A percentile compares a stretch with the other conserved stretches of the same genome.
Evolutionary conservation across 2,888 invertebrate genomes (phyloP).

Genomic region (Agapostemon virescens): DNA sequence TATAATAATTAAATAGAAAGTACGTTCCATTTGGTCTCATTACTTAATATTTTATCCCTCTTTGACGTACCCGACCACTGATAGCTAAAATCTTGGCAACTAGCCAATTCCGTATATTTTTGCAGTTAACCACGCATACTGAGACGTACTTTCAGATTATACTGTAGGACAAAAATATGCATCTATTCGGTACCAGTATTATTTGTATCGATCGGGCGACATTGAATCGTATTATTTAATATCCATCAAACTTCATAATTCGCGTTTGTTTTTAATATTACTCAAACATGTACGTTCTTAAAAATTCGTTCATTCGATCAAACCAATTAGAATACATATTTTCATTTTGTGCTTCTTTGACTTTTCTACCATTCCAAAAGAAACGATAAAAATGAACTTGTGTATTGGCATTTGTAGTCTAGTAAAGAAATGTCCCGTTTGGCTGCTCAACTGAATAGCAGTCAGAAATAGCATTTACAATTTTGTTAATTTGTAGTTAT

Average conservation of each 20-base stretch:
- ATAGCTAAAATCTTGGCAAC: slow-evolving; percentile 50
- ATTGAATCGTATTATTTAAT: neutral
- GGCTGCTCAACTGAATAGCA: too few relatives aligned
- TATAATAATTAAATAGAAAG: slow-evolving; percentile 40
- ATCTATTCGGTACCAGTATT: neutral
- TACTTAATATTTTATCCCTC: slow-evolving; percentile 60
- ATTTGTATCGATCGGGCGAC: neutral
- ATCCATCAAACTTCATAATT: neutral
- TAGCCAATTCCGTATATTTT: slow-evolving; percentile 22
- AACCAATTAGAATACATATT: neutral
- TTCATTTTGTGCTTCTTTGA: too few relatives aligned
- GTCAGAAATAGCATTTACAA: too few relatives aligned
- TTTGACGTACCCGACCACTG: slow-evolving; percentile 52
- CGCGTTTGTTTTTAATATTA: neutral
- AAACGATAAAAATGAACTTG: too few relatives aligned
- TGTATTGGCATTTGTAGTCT: too few relatives aligned
- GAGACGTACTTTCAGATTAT: slow-evolving; percentile 39
- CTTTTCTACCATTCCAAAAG: too few relatives aligned
- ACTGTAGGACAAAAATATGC: slow-evolving; percentile 23
- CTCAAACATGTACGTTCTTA: neutral
- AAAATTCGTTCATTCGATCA: neutral
- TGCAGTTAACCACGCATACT: slow-evolving; percentile 41
- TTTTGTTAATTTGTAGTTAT: too few relatives aligned
- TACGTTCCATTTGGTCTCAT: slow-evolving; percentile 40
- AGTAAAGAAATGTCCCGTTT: too few relatives aligned